Percentiles rank a stretch among this genome's conserved stretches.
These are phyloP conservation scores for Callionymus lyra DNA, from an alignment of 2,113 vertebrate genomes.

Conservation along the genomic window DNA sequence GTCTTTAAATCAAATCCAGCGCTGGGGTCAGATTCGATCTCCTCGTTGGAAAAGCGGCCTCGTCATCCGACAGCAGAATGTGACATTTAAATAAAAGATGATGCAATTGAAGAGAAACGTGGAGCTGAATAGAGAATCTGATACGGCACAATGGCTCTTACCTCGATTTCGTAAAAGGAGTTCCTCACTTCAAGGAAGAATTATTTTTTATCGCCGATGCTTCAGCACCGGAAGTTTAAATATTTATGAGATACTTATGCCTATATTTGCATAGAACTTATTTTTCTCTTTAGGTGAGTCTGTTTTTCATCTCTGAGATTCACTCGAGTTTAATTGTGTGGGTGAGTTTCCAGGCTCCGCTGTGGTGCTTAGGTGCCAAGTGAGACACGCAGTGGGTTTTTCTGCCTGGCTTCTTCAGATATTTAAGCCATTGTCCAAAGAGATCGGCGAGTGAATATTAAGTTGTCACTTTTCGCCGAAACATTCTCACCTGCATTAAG, in stretches of 20 bases:
- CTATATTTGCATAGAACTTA: constrained; percentile 47
- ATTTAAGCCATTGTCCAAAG: constrained; percentile 60
- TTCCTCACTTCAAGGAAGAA: constrained; percentile 37
- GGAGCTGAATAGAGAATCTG: constrained; percentile 51
- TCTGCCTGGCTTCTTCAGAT: constrained; percentile 42
- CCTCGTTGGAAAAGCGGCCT: constrained; percentile 40
- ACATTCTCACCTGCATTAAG: constrained; percentile 41
- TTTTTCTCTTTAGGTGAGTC: constrained; percentile 25
- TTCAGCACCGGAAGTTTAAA: constrained; percentile 37
- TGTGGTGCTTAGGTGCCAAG: constrained; percentile 26
- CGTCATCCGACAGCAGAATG: constrained; percentile 42
- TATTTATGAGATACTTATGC: constrained; percentile 42
- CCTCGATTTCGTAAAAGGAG: constrained; percentile 38
- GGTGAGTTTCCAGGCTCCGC: constrained; percentile 24
- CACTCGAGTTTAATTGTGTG: constrained; percentile 32
- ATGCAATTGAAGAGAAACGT: constrained; percentile 53
- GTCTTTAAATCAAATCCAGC: constrained; percentile 33
- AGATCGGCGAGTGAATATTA: constrained; percentile 61
- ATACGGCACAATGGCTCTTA: constrained; percentile 63
- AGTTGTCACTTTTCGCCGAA: constrained; percentile 27
- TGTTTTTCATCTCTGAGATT: constrained; percentile 8
- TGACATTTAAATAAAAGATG: constrained; percentile 71
- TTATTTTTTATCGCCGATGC: constrained; percentile 48
- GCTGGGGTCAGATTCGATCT: constrained; percentile 24
- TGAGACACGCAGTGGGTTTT: constrained; percentile 46